Evolutionary conservation across 2,888 invertebrate species (phyloP).

Genomic region (Sepioteuthis lessoniana): DNA sequence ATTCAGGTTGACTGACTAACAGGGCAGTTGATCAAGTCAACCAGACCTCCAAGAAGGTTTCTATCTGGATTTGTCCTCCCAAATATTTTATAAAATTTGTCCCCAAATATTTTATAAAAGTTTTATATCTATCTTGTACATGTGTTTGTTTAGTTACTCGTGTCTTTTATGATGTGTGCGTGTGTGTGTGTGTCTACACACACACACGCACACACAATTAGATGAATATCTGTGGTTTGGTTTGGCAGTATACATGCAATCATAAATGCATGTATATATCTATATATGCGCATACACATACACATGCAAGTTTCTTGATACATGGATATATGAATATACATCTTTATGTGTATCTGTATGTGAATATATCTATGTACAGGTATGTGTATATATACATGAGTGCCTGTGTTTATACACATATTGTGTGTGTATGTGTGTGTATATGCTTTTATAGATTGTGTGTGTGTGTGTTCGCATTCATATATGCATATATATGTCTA

Average conservation of each 20-base stretch:
- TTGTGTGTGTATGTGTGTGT: too few relatives aligned
- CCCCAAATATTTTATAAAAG: not conserved
- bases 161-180: not conserved
- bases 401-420: not conserved
- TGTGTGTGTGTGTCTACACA: not conserved
- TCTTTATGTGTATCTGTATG: not conserved
- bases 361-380: not conserved
- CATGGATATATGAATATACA: not conserved
- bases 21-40: not conserved
- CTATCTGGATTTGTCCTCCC: not conserved
- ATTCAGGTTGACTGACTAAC: conserved; percentile 1
- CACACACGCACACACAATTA: not conserved
- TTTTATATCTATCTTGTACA: not conserved
- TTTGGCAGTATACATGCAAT: not conserved
- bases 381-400: not conserved
- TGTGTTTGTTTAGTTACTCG: not conserved
- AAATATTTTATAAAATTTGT: not conserved
- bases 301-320: not conserved
- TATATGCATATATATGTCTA: not conserved
- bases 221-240: not conserved
- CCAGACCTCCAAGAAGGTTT: not conserved
- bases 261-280: not conserved
- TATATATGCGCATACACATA: not conserved
- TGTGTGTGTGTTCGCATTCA: not conserved
- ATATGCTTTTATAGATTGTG: not conserved